A percentile compares a stretch with the other conserved stretches of the same genome.
Conservation (phyloP, 2,888 invertebrate species). For the Sphecodes monilicornis region DNA sequence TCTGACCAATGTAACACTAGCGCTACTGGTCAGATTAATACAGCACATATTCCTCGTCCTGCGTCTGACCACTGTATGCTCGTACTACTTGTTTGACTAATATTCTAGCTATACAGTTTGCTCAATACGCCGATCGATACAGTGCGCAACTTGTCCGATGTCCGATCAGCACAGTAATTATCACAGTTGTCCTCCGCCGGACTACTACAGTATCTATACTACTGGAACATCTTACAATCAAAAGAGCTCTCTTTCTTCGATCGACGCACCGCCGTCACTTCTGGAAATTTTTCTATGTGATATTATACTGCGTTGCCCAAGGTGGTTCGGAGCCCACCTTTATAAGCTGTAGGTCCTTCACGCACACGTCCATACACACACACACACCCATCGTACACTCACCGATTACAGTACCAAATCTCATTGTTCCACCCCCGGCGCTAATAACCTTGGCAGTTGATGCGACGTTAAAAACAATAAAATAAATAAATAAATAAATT, state of each 20-base stretch:
- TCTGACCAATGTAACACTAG: not conserved
- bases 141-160: not conserved
- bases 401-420: too few relatives aligned
- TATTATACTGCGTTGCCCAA: too few relatives aligned
- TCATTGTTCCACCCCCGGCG: too few relatives aligned
- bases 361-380: too few relatives aligned
- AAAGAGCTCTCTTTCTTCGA: not conserved
- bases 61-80: not conserved
- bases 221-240: not conserved
- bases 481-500: too few relatives aligned
- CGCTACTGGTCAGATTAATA: not conserved
- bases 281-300: too few relatives aligned
- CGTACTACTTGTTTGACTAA: not conserved
- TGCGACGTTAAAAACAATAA: too few relatives aligned
- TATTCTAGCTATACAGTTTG: not conserved
- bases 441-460: too few relatives aligned
- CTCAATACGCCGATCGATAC: not conserved
- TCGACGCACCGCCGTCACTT: too few relatives aligned
- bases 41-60: not conserved
- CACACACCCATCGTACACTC: too few relatives aligned
- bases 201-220: not conserved
- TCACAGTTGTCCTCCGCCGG: not conserved
- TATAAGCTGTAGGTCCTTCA: too few relatives aligned
- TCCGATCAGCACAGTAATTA: not conserved
- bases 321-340: too few relatives aligned